These are phyloP conservation scores for Erpornis zantholeuca DNA, from an alignment of 2,113 vertebrate genomes.

Conservation along the genomic window DNA sequence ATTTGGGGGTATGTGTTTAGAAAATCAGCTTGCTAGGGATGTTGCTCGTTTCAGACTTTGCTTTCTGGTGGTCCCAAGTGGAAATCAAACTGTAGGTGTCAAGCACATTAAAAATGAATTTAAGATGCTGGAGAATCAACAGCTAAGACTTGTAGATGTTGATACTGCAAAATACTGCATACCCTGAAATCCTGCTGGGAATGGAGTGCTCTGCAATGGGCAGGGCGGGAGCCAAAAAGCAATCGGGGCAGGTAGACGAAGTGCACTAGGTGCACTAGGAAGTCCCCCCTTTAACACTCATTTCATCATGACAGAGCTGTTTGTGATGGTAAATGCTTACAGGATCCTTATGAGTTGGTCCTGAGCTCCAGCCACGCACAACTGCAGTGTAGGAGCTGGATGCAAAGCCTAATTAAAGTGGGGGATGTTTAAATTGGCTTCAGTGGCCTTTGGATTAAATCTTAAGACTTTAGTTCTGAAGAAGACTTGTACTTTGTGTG, in stretches of 20 bases:
- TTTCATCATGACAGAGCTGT: constrained; percentile 1
- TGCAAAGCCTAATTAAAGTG: background rate
- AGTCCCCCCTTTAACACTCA: background rate
- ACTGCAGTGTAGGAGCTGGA: background rate
- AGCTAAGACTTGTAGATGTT: background rate
- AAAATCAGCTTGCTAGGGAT: background rate
- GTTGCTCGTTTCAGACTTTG: background rate
- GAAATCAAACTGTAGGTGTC: background rate
- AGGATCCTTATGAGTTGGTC: background rate
- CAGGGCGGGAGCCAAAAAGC: background rate
- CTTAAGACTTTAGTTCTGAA: background rate
- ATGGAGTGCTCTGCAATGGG: background rate
- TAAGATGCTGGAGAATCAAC: background rate
- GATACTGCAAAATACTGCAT: background rate
- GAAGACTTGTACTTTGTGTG: background rate
- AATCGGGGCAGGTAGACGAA: background rate
- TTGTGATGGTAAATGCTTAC: background rate
- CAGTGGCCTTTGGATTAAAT: background rate
- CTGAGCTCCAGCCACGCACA: background rate
- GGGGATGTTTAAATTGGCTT: background rate
- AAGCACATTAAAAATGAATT: background rate
- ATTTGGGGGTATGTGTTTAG: background rate
- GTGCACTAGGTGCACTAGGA: background rate
- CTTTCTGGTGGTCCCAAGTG: background rate
- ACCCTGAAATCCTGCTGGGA: background rate